A percentile compares a stretch with the other conserved stretches of the same genome.
These are phyloP conservation scores for Adoxophyes honmai DNA, from an alignment of 1,140 invertebrate species.

Conservation along the genomic window DNA sequence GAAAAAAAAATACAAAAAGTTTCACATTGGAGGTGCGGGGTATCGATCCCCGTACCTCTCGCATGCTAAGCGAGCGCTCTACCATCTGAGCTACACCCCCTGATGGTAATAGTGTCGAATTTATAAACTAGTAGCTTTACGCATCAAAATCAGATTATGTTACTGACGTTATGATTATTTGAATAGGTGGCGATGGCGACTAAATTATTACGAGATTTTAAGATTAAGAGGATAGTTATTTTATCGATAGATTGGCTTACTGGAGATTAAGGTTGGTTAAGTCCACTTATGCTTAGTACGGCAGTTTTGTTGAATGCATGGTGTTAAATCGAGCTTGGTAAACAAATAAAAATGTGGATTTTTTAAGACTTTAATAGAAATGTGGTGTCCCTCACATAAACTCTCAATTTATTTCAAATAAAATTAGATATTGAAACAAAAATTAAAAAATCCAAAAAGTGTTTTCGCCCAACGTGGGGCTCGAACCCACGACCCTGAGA, in stretches of 20 bases:
- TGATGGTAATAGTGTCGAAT: background rate
- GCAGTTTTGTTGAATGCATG: no score
- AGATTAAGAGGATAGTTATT: no score
- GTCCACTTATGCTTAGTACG: no score
- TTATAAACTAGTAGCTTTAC: background rate
- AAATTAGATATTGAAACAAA: background rate
- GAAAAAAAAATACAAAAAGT: slow-evolving; percentile 33
- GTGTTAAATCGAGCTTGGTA: no score
- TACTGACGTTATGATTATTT: background rate
- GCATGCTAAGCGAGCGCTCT: slow-evolving; percentile 89
- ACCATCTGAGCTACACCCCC: slow-evolving; percentile 88
- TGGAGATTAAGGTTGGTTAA: no score
- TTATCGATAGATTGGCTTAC: no score
- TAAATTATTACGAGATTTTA: no score
- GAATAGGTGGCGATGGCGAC: no score
- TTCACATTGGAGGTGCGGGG: slow-evolving; percentile 82
- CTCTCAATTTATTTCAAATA: no score
- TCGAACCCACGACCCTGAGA: slow-evolving; percentile 92
- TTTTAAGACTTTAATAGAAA: no score
- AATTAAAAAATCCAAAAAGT: background rate
- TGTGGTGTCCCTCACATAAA: no score
- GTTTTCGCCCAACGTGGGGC: slow-evolving; percentile 86
- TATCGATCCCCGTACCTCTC: slow-evolving; percentile 88
- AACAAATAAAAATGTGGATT: no score
- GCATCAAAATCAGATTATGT: background rate